Conservation (phyloP, 1,140 invertebrate genomes). For the Diorhabda sublineata region DNA sequence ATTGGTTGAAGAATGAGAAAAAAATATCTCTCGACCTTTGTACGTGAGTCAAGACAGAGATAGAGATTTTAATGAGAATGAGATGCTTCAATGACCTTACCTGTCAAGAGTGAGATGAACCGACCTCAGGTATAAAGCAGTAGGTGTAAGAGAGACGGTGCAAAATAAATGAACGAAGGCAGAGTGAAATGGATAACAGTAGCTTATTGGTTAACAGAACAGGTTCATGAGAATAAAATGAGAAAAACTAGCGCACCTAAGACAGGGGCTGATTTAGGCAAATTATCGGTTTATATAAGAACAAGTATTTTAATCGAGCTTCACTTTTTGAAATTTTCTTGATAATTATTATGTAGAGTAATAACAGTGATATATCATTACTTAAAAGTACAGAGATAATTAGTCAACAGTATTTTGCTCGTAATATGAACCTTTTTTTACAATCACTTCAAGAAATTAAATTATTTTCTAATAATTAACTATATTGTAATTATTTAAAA, state of each 20-base stretch:
- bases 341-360: too few relatives aligned
- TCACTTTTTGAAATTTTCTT: too few relatives aligned
- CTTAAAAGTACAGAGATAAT: too few relatives aligned
- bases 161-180: conserved; percentile 9
- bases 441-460: too few relatives aligned
- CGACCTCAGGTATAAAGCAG: conserved; percentile 10
- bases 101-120: conserved; percentile 19
- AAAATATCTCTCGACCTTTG: conserved; percentile 18
- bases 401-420: too few relatives aligned
- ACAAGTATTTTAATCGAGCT: too few relatives aligned
- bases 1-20: conserved; percentile 17
- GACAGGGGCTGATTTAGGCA: conserved; percentile 6
- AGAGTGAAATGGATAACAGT: conserved; percentile 17
- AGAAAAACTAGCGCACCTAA: conserved; percentile 14
- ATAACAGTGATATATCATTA: too few relatives aligned
- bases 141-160: conserved; percentile 12
- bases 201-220: conserved; percentile 20
- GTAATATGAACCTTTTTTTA: too few relatives aligned
- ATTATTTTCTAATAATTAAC: too few relatives aligned
- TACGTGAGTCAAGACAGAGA: conserved; percentile 15
- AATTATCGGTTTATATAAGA: too few relatives aligned
- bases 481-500: too few relatives aligned
- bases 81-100: conserved; percentile 16
- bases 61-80: conserved; percentile 14
- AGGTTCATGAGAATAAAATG: conserved; percentile 18